These are phyloP conservation scores for Automeris io DNA, from an alignment of 2,888 invertebrate species.

Conservation along the genomic window DNA sequence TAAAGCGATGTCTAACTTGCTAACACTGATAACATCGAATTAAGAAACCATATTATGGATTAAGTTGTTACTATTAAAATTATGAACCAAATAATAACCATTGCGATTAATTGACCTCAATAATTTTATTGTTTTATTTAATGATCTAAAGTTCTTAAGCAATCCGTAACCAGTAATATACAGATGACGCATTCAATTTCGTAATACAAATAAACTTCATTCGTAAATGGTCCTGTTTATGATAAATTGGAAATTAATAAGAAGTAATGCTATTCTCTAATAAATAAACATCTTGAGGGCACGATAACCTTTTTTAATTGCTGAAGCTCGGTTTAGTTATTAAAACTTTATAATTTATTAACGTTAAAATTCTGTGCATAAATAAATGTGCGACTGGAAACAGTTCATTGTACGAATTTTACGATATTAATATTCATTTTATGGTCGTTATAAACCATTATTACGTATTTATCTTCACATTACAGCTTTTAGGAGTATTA, in stretches of 20 bases:
- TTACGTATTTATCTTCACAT: constrained; percentile 53
- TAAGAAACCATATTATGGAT: background rate
- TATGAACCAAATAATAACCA: too few relatives aligned
- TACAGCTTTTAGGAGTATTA: constrained; percentile 31
- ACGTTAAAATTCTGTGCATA: background rate
- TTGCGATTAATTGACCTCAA: too few relatives aligned
- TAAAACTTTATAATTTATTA: constrained; percentile 2
- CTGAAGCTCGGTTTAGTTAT: background rate
- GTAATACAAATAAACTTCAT: too few relatives aligned
- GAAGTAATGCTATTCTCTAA: too few relatives aligned
- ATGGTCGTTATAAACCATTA: constrained; percentile 37
- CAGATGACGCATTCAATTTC: too few relatives aligned
- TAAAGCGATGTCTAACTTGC: background rate
- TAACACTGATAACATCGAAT: background rate
- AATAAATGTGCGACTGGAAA: background rate
- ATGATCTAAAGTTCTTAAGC: too few relatives aligned
- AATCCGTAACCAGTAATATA: too few relatives aligned
- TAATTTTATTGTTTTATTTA: too few relatives aligned
- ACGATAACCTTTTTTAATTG: background rate
- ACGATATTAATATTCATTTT: constrained; percentile 8
- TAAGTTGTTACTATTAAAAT: too few relatives aligned
- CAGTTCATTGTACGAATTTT: constrained; percentile 9
- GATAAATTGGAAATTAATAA: too few relatives aligned
- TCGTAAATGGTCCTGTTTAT: too few relatives aligned
- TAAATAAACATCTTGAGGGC: too few relatives aligned